Evolutionary conservation across 2,113 vertebrate species (phyloP).

Genomic region (Ovibos moschatus): DNA sequence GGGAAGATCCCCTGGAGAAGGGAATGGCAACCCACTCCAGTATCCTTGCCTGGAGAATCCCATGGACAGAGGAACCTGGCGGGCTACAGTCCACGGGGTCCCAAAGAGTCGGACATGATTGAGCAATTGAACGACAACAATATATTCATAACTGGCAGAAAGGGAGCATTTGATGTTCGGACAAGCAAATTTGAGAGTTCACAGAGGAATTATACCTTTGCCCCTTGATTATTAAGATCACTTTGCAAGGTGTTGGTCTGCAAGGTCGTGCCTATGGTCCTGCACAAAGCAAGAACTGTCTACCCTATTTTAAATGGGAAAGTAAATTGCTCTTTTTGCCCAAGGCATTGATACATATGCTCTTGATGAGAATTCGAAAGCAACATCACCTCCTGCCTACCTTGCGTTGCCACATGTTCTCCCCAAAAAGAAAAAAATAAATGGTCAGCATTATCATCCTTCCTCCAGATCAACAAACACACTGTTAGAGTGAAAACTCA

Average conservation of each 20-base stretch:
- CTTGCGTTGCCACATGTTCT: neutral
- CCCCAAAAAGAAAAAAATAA: neutral
- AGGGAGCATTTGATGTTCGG: neutral
- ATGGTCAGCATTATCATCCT: neutral
- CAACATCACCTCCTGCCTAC: neutral
- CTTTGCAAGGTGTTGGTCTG: neutral
- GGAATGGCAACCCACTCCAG: neutral
- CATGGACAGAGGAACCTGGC: neutral
- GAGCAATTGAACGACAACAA: rapidly evolving
- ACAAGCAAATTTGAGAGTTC: neutral
- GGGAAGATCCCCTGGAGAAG: neutral
- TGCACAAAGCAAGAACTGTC: neutral
- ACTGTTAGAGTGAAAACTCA: neutral
- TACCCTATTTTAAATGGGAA: neutral
- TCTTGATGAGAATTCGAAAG: neutral
- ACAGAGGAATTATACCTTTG: neutral
- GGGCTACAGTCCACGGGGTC: neutral
- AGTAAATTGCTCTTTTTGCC: neutral
- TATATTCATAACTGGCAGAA: neutral
- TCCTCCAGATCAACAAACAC: neutral
- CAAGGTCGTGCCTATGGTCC: neutral
- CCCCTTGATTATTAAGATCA: neutral
- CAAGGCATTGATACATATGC: neutral
- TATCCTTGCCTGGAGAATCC: neutral
- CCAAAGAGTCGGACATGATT: neutral